These are phyloP conservation scores for Drosophila rufa DNA, from an alignment of 1,140 invertebrate genomes.

Conservation along the genomic window DNA sequence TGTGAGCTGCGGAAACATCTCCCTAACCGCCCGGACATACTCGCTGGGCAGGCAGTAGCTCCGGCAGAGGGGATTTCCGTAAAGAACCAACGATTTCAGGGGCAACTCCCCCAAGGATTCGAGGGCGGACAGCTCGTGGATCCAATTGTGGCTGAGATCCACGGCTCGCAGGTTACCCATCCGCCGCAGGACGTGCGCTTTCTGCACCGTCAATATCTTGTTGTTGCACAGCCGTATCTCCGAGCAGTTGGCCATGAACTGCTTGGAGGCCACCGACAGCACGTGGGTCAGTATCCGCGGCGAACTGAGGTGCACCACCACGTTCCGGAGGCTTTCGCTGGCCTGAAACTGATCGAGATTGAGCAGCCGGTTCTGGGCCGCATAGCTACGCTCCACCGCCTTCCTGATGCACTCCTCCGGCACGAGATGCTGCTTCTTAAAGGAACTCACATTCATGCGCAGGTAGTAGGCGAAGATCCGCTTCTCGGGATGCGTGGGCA, in stretches of 20 bases:
- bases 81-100: conserved; percentile 78
- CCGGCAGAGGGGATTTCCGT: conserved; percentile 86
- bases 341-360: conserved; percentile 65
- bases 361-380: conserved; percentile 56
- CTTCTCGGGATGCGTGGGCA: not conserved
- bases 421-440: conserved; percentile 55
- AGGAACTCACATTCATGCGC: conserved; percentile 65
- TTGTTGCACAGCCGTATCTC: conserved; percentile 66
- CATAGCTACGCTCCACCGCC: conserved; percentile 57
- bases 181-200: conserved; percentile 35
- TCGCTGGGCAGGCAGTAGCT: conserved; percentile 84
- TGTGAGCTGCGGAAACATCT: conserved; percentile 83
- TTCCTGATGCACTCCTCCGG: conserved; percentile 56
- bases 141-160: conserved; percentile 73
- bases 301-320: conserved; percentile 63
- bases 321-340: conserved; percentile 49
- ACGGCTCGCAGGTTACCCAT: conserved; percentile 63
- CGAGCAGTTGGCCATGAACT: conserved; percentile 60
- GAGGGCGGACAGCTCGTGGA: conserved; percentile 51
- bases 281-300: conserved; percentile 48
- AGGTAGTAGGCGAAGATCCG: conserved; percentile 47
- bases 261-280: conserved; percentile 50
- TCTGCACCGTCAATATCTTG: conserved; percentile 54
- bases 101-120: conserved; percentile 47
- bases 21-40: conserved; percentile 84